Evolutionary conservation across 2,888 invertebrate genomes (phyloP), one percentile per base, ranked within the genome.

Genomic region (Nomada ruficornis): DNA sequence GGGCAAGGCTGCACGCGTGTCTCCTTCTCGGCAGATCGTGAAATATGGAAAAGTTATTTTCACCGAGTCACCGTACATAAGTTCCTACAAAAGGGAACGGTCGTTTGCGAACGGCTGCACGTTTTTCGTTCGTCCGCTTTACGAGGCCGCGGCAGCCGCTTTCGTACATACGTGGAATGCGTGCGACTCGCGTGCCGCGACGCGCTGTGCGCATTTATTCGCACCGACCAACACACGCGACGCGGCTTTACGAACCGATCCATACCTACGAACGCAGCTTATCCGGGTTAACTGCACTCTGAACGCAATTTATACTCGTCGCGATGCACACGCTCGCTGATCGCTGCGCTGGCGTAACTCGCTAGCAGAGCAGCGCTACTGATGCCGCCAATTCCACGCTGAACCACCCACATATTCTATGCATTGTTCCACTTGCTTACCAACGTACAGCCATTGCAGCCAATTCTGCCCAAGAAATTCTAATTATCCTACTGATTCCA

Each of bases 231-330:
- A n/a, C 36, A n/a, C 64, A 68, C 80, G 78, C 44, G 62, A 29
- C 42, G 47, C 62, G 73, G 63, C 80, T 82, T 80, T 84, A 82
- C 81, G 80, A 86, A 50, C 70, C 64, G 74, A 78, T 80, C 70
- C 65, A 54, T 72, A 75, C 77, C 50, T 72, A 59, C 65, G 70
- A 67, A 64, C 69, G 74, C 47, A 54, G 20, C 72, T 73, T 85
- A 85, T 85, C 78, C 80, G 77, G 85, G 88, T 89, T 89, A 89
- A 89, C 89, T 83, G 87, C 87, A 59, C 72, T 80, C 77, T 60
- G 62, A 85, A 83, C 77, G 85, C 85, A 78, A 88, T 89, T 89
- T 88, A 89, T 79, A 69, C 82, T 77, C 79, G 77, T 88, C 83
- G 79, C 81, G 79, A 87, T 79, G 78, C 36, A 77, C 77, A 52